A percentile compares a stretch with the other conserved stretches of the same genome.
These are phyloP conservation scores for Choloepus didactylus DNA, from an alignment of 2,797 vertebrate species.

Conservation along the genomic window DNA sequence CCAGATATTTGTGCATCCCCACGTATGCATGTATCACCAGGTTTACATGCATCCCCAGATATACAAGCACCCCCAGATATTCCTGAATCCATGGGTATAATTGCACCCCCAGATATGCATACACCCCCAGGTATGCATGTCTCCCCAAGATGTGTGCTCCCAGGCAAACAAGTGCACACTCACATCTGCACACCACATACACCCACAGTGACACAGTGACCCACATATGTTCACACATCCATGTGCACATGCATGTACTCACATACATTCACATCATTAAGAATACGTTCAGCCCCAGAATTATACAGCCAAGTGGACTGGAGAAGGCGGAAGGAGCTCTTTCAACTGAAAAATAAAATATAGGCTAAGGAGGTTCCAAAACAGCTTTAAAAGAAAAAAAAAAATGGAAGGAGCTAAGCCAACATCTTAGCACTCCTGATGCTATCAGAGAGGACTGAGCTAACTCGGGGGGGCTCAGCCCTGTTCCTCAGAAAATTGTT, in stretches of 20 bases:
- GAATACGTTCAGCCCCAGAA: not conserved
- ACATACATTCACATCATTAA: rapidly evolving
- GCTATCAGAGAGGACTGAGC: constrained; percentile 58
- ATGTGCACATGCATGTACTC: not conserved
- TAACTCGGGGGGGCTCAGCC: not conserved
- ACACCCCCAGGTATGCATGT: no score
- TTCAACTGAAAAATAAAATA: constrained; percentile 81
- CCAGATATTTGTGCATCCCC: no score
- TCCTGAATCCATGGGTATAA: not conserved
- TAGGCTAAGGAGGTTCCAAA: constrained; percentile 75
- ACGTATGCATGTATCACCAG: no score
- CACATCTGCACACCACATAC: not conserved
- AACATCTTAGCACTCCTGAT: constrained; percentile 71
- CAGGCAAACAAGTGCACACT: not conserved
- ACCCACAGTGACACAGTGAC: not conserved
- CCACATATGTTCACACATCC: not conserved
- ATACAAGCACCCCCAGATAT: no score
- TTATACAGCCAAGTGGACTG: not conserved
- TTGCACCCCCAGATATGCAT: no score
- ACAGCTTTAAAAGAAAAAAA: constrained; percentile 69
- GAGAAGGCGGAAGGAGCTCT: not conserved
- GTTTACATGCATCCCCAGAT: no score
- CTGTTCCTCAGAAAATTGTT: not conserved
- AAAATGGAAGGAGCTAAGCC: constrained; percentile 58
- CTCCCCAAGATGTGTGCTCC: no score